Conservation (phyloP, 2,113 vertebrate genomes). For the Corythaixoides concolor region DNA sequence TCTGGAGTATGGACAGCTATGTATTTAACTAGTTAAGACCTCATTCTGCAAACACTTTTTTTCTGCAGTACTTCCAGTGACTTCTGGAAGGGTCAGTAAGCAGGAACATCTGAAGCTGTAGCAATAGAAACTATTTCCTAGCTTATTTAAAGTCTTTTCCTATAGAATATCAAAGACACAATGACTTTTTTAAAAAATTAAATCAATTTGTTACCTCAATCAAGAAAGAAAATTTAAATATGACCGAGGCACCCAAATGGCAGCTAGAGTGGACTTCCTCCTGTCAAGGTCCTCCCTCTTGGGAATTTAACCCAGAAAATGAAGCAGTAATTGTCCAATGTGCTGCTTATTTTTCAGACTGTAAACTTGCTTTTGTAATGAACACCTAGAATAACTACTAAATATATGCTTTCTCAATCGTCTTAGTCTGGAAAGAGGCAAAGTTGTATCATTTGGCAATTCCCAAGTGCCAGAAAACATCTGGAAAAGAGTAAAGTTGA, state of each 20-base stretch:
- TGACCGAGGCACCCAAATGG: fast-evolving
- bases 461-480: not conserved
- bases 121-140: not conserved
- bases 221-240: not conserved
- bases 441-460: not conserved
- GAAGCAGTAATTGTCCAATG: not conserved
- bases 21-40: not conserved
- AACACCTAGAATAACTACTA: not conserved
- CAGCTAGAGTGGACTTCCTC: not conserved
- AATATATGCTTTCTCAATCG: not conserved
- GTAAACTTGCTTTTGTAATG: not conserved
- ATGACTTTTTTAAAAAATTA: not conserved
- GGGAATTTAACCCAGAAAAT: not conserved
- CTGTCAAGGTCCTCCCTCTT: not conserved
- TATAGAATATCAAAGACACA: not conserved
- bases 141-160: not conserved
- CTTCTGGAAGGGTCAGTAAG: not conserved
- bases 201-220: not conserved
- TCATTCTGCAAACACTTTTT: not conserved
- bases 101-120: not conserved
- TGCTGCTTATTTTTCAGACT: not conserved
- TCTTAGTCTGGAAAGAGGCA: not conserved
- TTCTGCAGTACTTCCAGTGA: not conserved
- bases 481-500: not conserved
- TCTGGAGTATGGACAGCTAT: not conserved